A percentile compares a stretch with the other conserved stretches of the same genome.
phyloP scores from a whole-genome alignment of 53 echinoderm and acorn worm species.

The Stichopus horrens region DNA sequence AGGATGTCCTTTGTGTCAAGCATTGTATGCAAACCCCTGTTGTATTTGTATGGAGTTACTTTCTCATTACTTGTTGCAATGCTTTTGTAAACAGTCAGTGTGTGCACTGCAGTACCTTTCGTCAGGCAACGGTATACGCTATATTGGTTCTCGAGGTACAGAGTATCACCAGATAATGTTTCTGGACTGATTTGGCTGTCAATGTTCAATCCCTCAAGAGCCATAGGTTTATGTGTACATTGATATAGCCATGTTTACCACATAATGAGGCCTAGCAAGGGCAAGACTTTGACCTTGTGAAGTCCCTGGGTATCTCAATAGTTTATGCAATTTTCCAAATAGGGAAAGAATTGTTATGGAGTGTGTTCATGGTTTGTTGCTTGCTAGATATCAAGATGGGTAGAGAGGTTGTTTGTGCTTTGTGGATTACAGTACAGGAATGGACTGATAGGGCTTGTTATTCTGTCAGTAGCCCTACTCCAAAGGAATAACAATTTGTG shows the following conservation, averaged over 20 bases:
- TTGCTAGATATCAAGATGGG: background rate
- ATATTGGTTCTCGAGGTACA: too few species aligned
- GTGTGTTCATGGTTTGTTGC: background rate
- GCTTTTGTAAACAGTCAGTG: slow-evolving; percentile 1
- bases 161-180: background rate
- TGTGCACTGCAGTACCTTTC: background rate
- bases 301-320: slow-evolving; percentile 11
- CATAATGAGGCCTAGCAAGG: background rate
- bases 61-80: background rate
- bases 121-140: too few species aligned
- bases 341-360: background rate
- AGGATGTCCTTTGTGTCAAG: background rate
- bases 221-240: background rate
- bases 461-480: too few species aligned
- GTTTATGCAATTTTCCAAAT: background rate
- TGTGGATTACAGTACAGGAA: too few species aligned
- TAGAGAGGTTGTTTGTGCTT: background rate
- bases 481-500: too few species aligned
- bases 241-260: background rate
- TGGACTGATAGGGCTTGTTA: too few species aligned
- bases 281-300: background rate
- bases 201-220: background rate
- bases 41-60: background rate
- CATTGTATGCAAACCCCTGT: background rate
- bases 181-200: background rate